Percentiles rank a stretch among this genome's conserved stretches.
These are phyloP conservation scores for Hyperoplus immaculatus DNA, from an alignment of 2,797 vertebrate species.

Conservation along the genomic window DNA sequence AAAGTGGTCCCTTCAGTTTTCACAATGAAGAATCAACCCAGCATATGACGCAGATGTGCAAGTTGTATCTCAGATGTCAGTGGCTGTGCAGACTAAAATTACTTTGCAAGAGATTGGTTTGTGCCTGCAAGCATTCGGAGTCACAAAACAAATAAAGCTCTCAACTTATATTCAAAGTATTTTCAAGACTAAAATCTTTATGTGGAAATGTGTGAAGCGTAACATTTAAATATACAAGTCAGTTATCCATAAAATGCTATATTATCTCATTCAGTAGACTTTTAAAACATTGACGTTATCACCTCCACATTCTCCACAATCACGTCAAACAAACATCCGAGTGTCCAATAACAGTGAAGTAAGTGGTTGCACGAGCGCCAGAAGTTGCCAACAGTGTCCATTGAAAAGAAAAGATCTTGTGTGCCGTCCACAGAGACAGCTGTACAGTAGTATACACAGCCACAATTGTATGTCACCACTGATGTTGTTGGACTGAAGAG, in stretches of 20 bases:
- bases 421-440: neutral
- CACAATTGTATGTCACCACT: conserved; percentile 5
- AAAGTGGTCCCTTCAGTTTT: conserved; percentile 5
- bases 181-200: neutral
- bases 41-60: conserved; percentile 7
- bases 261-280: no score
- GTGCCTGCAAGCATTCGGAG: conserved; percentile 23
- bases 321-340: neutral
- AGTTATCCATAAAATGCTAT: no score
- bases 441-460: neutral
- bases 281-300: no score
- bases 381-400: neutral
- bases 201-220: neutral
- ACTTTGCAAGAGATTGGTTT: conserved; percentile 34
- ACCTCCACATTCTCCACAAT: neutral
- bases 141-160: conserved; percentile 37
- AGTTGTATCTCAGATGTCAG: neutral
- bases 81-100: conserved; percentile 38
- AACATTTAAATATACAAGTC: no score
- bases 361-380: neutral
- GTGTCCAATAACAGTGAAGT: neutral
- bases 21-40: neutral
- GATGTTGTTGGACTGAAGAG: conserved; percentile 8
- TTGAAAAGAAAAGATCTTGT: conserved; percentile 11
- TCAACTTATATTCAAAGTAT: conserved; percentile 2